These are phyloP conservation scores for Stegodyphus dumicola DNA, from an alignment of 1,140 invertebrate species.

Conservation along the genomic window DNA sequence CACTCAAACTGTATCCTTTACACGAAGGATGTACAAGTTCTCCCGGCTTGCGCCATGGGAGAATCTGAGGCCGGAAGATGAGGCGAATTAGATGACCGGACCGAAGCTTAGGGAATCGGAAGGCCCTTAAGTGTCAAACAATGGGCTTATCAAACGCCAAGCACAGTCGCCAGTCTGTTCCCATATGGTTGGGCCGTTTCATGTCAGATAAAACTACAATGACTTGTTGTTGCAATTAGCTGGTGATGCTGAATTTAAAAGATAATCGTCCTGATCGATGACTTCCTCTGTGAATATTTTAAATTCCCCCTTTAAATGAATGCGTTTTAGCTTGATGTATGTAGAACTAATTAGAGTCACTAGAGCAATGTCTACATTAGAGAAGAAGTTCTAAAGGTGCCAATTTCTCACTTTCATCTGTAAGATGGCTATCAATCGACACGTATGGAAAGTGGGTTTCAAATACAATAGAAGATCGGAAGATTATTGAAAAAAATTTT, in stretches of 20 bases:
- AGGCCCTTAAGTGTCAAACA: slow-evolving; percentile 43
- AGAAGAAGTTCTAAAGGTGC: too few relatives aligned
- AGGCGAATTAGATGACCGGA: slow-evolving; percentile 35
- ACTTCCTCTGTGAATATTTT: background rate
- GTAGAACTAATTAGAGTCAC: too few relatives aligned
- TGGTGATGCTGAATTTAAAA: slow-evolving; percentile 11
- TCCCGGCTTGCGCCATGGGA: slow-evolving; percentile 1
- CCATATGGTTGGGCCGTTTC: background rate
- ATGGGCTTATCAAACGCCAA: slow-evolving; percentile 40
- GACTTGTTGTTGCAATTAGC: slow-evolving; percentile 42
- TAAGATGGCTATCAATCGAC: too few relatives aligned
- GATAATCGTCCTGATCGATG: slow-evolving; percentile 38
- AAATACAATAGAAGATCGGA: too few relatives aligned
- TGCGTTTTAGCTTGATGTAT: too few relatives aligned
- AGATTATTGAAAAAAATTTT: too few relatives aligned
- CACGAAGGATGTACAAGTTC: slow-evolving; percentile 13
- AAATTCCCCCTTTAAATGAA: too few relatives aligned
- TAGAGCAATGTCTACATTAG: too few relatives aligned
- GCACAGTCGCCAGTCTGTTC: slow-evolving; percentile 14
- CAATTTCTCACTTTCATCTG: too few relatives aligned
- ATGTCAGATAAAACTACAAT: slow-evolving; percentile 33
- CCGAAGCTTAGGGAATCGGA: slow-evolving; percentile 15
- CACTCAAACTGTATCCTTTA: slow-evolving; percentile 8
- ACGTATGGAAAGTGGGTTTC: too few relatives aligned
- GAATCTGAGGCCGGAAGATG: slow-evolving; percentile 20